Evolutionary conservation across 2,113 vertebrate genomes (phyloP).

Genomic region (Amia ocellicauda): DNA sequence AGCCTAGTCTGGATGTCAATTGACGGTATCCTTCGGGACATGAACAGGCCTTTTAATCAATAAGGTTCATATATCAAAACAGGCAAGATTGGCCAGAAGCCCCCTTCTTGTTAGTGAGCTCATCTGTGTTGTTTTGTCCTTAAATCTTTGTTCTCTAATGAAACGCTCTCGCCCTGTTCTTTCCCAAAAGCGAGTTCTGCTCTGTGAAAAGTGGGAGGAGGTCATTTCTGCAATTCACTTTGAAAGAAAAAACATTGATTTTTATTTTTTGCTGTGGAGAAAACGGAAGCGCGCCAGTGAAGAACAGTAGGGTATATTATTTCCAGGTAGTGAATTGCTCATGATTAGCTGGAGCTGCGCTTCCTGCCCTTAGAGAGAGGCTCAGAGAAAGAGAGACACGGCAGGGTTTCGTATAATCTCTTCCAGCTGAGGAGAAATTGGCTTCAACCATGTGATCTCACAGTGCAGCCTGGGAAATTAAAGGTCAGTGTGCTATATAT

Average conservation of each 20-base stretch:
- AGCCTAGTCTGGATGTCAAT: too few species aligned
- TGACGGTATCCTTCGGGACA: too few species aligned
- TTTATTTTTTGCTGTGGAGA: background rate
- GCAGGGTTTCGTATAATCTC: background rate
- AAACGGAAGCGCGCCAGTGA: background rate
- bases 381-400: conserved; percentile 9
- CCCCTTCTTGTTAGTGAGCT: too few species aligned
- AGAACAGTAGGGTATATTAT: background rate
- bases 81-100: too few species aligned
- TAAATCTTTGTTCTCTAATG: too few species aligned
- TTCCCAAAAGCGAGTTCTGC: background rate
- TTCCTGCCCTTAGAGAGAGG: conserved; percentile 5
- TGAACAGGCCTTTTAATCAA: too few species aligned
- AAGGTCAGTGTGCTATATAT: conserved; percentile 7
- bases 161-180: too few species aligned
- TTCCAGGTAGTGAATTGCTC: background rate
- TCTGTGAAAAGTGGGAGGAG: background rate
- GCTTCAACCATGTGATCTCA: conserved; percentile 15
- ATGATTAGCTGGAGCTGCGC: background rate
- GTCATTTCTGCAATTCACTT: conserved; percentile 4
- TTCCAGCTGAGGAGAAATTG: conserved; percentile 12
- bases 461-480: conserved; percentile 6
- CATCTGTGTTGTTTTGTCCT: too few species aligned
- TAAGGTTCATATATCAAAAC: too few species aligned
- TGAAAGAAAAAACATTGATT: background rate